These are phyloP conservation scores for Apeira syringaria DNA, from an alignment of 2,888 invertebrate genomes.

Conservation along the genomic window DNA sequence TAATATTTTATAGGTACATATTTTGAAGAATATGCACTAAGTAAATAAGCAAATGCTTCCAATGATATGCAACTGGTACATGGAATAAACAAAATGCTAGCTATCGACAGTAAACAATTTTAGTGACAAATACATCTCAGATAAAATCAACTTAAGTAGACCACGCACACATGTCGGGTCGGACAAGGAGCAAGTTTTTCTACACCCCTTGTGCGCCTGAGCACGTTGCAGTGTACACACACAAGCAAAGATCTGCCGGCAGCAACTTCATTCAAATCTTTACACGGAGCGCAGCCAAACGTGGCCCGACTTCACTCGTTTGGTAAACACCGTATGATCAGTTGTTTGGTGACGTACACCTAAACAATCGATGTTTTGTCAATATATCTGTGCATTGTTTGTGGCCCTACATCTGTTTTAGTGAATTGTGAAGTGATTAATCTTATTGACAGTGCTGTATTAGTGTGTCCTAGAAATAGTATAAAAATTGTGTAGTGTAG, in stretches of 20 bases:
- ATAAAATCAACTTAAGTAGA: too few species aligned
- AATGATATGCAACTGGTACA: too few species aligned
- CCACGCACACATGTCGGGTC: constrained; percentile 42
- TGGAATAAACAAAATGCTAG: too few species aligned
- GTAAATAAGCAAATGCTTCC: too few species aligned
- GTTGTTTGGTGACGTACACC: constrained; percentile 65
- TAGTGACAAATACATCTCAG: too few species aligned
- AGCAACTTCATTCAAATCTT: constrained; percentile 71
- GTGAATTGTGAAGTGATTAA: constrained; percentile 31
- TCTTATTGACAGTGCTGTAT: constrained; percentile 40
- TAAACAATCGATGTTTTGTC: constrained; percentile 73
- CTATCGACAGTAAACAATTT: too few species aligned
- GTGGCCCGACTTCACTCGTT: constrained; percentile 64
- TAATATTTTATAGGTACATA: too few species aligned
- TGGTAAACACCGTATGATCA: constrained; percentile 63
- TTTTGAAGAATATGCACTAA: too few species aligned
- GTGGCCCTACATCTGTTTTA: constrained; percentile 32
- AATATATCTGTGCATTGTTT: constrained; percentile 55
- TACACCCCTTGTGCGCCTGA: constrained; percentile 44
- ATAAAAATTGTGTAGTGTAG: constrained; percentile 6
- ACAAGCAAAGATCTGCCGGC: constrained; percentile 49
- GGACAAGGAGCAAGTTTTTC: constrained; percentile 31
- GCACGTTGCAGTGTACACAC: constrained; percentile 41
- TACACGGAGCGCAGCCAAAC: constrained; percentile 39
- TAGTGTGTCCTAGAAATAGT: constrained; percentile 28